Percentiles rank a stretch among this genome's conserved stretches.
These are phyloP conservation scores for Simalia tracyae DNA, from an alignment of 2,797 vertebrate species.

Conservation along the genomic window DNA sequence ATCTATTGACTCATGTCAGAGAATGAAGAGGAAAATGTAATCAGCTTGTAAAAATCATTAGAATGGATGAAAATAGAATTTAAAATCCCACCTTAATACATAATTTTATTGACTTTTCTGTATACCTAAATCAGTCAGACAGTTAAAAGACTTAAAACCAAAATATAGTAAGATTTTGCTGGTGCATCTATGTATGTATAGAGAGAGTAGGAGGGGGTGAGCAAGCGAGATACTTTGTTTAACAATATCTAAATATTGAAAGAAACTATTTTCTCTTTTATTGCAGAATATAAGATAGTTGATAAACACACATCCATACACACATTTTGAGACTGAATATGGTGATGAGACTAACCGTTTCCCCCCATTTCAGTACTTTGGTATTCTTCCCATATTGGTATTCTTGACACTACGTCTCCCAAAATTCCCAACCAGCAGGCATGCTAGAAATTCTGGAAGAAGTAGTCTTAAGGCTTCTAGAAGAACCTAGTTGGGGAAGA, in stretches of 20 bases:
- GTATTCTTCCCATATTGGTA: no score
- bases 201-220: background rate
- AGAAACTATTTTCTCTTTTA: background rate
- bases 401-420: no score
- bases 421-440: no score
- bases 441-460: no score
- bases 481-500: no score
- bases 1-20: constrained; percentile 95
- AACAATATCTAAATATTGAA: constrained; percentile 35
- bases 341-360: no score
- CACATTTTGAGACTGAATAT: no score
- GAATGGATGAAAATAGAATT: constrained; percentile 76
- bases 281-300: background rate
- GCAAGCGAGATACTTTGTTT: background rate
- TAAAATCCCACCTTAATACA: constrained; percentile 73
- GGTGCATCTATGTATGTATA: background rate
- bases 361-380: no score
- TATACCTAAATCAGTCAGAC: constrained; percentile 61
- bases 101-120: constrained; percentile 67
- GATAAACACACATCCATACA: background rate
- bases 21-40: constrained; percentile 95
- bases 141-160: constrained; percentile 63
- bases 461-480: no score
- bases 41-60: constrained; percentile 91
- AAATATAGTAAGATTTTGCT: constrained; percentile 54